phyloP scores from a whole-genome alignment of 1,140 invertebrate species.

The Cryptotermes secundus region DNA sequence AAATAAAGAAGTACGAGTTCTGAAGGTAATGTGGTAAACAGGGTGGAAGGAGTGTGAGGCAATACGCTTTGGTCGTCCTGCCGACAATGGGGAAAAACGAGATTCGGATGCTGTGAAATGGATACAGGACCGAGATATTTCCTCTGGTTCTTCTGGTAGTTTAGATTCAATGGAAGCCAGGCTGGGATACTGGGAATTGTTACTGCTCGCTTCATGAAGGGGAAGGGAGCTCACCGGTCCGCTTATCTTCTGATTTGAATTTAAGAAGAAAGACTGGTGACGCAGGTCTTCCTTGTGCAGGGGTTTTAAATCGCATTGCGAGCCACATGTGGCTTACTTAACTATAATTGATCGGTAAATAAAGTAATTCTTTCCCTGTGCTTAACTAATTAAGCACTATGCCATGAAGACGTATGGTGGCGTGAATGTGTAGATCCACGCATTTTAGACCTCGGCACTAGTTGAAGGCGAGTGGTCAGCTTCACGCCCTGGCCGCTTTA shows the following conservation, averaged over 20 bases:
- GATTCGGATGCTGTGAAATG: neutral
- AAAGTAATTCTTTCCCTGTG: too few relatives aligned
- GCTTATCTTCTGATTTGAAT: neutral
- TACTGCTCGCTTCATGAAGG: neutral
- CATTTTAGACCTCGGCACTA: too few relatives aligned
- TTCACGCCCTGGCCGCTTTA: too few relatives aligned
- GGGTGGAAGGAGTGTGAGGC: neutral
- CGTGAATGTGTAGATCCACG: too few relatives aligned
- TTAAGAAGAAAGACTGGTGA: neutral
- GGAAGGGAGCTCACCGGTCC: neutral
- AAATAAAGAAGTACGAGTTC: conserved; percentile 11
- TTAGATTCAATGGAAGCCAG: neutral
- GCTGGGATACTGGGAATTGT: neutral
- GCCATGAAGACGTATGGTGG: too few relatives aligned
- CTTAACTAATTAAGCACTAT: too few relatives aligned
- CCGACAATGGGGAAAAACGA: neutral
- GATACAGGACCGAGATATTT: neutral
- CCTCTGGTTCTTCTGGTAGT: neutral
- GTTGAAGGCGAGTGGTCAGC: too few relatives aligned
- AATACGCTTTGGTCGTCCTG: neutral
- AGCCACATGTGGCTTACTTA: neutral
- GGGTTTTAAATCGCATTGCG: neutral
- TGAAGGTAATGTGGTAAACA: neutral
- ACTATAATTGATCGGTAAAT: too few relatives aligned
- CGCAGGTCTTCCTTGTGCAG: neutral